These are phyloP conservation scores for Ibycter americanus DNA, from an alignment of 2,797 vertebrate genomes.

Conservation along the genomic window DNA sequence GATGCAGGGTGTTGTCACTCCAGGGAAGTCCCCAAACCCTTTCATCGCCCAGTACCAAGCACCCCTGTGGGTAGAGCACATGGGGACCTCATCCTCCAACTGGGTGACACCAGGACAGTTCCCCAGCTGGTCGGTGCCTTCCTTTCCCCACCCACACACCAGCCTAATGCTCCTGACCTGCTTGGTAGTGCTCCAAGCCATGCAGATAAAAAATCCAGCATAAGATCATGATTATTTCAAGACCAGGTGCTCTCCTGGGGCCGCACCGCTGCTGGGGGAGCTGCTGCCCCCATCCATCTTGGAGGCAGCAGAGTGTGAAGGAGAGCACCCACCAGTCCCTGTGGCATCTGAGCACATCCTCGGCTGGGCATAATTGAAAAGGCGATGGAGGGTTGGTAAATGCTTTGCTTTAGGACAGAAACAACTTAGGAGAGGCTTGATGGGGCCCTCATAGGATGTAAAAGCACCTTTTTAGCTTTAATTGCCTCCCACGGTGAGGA, in stretches of 20 bases:
- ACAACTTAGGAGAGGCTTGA: background rate
- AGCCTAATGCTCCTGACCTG: background rate
- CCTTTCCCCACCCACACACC: background rate
- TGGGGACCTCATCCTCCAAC: background rate
- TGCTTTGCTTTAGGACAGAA: background rate
- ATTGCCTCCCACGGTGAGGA: background rate
- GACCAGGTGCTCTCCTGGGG: fast-evolving
- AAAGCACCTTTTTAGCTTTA: background rate
- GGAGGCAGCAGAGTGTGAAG: background rate
- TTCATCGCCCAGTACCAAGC: background rate
- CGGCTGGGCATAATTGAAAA: background rate
- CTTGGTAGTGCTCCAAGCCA: background rate
- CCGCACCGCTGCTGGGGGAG: fast-evolving
- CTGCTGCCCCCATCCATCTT: background rate
- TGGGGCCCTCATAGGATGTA: background rate
- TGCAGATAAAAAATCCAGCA: fast-evolving
- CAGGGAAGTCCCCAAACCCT: background rate
- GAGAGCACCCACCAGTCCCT: fast-evolving
- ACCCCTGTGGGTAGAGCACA: too few relatives aligned
- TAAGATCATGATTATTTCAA: background rate
- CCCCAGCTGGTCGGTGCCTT: background rate
- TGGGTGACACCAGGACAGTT: too few relatives aligned
- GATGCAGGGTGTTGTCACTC: fast-evolving
- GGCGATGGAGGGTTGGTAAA: background rate
- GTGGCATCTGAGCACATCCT: fast-evolving